Base-by-base conservation (phyloP, 2,888 invertebrate species). In the Thecocarcelia acutangulata region DNA sequence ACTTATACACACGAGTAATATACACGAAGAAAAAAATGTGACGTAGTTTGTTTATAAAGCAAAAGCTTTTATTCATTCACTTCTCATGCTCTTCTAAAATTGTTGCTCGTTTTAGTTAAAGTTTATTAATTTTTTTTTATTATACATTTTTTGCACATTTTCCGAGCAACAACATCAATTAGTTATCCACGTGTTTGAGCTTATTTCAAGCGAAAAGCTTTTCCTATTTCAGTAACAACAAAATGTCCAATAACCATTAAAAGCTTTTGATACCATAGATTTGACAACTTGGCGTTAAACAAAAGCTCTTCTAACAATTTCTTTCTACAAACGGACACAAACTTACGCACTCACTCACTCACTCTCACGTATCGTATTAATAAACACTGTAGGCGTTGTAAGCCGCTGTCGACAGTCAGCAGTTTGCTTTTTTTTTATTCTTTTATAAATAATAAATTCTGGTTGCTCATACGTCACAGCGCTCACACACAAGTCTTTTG, bases 381-480 rank as follows among this genome's bases (percentile, higher is more conserved):
- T 37, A 50, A 56, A 56, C 28, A 74, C 46, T 56, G 74, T 77
- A 59, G 77, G 77, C 52, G 77, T 80, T 63, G 50, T 70, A 73
- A 81, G 56, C 44, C n/a, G 50, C 6, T 17, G 28, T 52, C 42
- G 50, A 69, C 50, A 44, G 64, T 66, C 54, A 50, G 46, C 13
- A 48, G 19, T 61, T 52, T 54, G 33, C 33, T 61, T 40, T 9
- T 52, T 17, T 24, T 40, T 76, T 42, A 8, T 58, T 58, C 33
- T 8, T 74, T 15, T 46, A 21, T 28, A 9, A 33, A 63, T 37
- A 33, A 33, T 33, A 33, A 33, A 69, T 37, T 54, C 40, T 64
- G 66, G 58, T 83, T 83, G 69, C 84, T 78, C 78, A 84, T 83
- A 84, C 84, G 84, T 84, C 84, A 84, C 77, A 50, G 50, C 63